Evolutionary conservation across 2,888 invertebrate genomes (phyloP).

Genomic region (Folsomia manolachei): DNA sequence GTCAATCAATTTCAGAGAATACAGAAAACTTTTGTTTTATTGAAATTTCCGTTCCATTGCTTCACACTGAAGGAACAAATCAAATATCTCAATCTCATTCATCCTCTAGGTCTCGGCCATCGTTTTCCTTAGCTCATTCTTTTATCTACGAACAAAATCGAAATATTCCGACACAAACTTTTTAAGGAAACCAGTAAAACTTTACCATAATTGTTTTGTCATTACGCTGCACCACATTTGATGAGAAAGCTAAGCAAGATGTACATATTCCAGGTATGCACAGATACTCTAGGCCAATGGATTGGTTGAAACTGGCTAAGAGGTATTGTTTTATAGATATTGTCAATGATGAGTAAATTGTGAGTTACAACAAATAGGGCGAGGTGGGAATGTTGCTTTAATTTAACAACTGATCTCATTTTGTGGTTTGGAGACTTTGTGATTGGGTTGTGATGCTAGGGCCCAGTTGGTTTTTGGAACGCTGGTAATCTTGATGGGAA

Average conservation of each 20-base stretch:
- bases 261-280: too few species aligned
- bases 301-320: too few species aligned
- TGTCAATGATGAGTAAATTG: too few species aligned
- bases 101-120: too few species aligned
- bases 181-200: conserved; percentile 13
- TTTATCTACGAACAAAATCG: neutral
- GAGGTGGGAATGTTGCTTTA: neutral
- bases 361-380: neutral
- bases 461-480: too few species aligned
- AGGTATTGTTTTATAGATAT: too few species aligned
- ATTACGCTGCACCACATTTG: neutral
- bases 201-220: neutral
- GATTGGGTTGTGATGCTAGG: too few species aligned
- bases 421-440: too few species aligned
- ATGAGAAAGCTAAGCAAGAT: neutral
- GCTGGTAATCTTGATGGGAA: too few species aligned
- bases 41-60: conserved; percentile 29
- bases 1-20: too few species aligned
- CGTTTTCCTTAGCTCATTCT: conserved; percentile 19
- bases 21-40: neutral
- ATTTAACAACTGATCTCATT: neutral
- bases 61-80: conserved; percentile 8
- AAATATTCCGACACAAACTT: neutral
- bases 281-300: too few species aligned
- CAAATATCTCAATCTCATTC: conserved; percentile 26